Percentiles rank a stretch among this genome's conserved stretches.
Evolutionary conservation across 37 sponge, comb jelly and placozoan genomes (phyloP).

Genomic region (Mnemiopsis leidyi): DNA sequence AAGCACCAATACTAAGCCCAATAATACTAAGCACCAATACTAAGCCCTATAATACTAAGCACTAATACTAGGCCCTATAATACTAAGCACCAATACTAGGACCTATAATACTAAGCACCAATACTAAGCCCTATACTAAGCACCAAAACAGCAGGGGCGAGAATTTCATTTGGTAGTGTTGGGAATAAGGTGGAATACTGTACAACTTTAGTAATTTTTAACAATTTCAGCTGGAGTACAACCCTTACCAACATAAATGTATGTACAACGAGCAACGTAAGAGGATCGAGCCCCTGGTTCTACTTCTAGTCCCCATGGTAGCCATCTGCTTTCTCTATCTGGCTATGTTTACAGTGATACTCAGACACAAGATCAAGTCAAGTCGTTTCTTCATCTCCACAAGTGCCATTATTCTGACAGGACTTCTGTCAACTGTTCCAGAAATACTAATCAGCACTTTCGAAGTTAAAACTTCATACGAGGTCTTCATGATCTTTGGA

Average conservation of each 20-base stretch:
- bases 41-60: too few species aligned
- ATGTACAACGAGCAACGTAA: background rate
- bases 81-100: too few species aligned
- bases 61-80: too few species aligned
- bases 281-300: background rate
- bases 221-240: slow-evolving; percentile 9
- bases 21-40: too few species aligned
- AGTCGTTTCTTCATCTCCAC: background rate
- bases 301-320: background rate
- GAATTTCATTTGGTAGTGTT: too few species aligned
- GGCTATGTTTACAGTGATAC: background rate
- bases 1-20: too few species aligned
- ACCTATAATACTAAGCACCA: too few species aligned
- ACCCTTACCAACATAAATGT: background rate
- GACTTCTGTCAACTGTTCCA: background rate
- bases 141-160: background rate
- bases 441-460: background rate
- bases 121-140: too few species aligned
- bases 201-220: too few species aligned
- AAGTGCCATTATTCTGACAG: background rate
- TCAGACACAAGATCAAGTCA: slow-evolving; percentile 12
- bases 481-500: background rate
- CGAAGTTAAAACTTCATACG: background rate
- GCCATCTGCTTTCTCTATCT: background rate
- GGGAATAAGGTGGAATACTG: too few species aligned